These are phyloP conservation scores for Dryococelus australis DNA, from an alignment of 2,888 invertebrate genomes.

Conservation along the genomic window DNA sequence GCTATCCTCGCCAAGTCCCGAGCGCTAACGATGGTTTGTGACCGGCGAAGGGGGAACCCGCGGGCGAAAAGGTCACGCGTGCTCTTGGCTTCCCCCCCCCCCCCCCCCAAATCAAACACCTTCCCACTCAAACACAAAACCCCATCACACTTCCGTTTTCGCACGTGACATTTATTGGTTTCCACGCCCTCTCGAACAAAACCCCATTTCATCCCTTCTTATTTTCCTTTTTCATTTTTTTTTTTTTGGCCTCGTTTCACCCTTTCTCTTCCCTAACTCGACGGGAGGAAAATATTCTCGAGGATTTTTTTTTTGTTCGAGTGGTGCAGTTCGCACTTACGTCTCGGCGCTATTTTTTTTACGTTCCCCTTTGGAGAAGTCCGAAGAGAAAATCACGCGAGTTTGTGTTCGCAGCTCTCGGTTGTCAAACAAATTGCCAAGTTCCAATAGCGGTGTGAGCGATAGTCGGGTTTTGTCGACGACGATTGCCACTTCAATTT, in stretches of 20 bases:
- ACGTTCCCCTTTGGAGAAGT: neutral
- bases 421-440: no score
- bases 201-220: neutral
- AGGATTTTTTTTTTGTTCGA: neutral
- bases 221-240: neutral
- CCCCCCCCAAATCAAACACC: no score
- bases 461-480: no score
- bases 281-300: neutral
- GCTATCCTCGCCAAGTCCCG: neutral
- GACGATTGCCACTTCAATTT: no score
- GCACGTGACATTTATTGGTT: slow-evolving; percentile 9
- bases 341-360: neutral
- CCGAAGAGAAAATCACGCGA: neutral
- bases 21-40: neutral
- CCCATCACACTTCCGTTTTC: neutral
- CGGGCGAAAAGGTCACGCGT: neutral
- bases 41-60: neutral
- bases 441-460: no score
- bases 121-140: no score
- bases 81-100: neutral
- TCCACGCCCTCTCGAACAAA: neutral
- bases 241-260: neutral
- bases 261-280: neutral
- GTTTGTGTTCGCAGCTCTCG: no score
- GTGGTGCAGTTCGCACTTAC: neutral